Base-by-base conservation (phyloP, 2,113 vertebrate genomes). In the Pseudopipra pipra region DNA sequence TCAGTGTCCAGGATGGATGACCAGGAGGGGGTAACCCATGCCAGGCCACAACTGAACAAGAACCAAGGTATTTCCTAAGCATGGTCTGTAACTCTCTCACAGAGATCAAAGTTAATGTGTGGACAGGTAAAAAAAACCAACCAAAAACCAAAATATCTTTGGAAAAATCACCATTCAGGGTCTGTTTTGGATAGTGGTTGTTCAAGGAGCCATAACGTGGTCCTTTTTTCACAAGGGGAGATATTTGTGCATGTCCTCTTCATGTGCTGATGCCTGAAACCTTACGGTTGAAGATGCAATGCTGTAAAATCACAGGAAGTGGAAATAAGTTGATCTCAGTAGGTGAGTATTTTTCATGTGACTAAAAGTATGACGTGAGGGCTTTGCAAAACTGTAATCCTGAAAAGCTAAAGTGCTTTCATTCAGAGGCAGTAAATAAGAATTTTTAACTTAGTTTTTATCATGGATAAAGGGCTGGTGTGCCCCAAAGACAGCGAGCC, bases 271-370 rank as follows among this genome's bases (percentile, higher is more conserved):
- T 58, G 8, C 19, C 56, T n/a, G 44, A 70, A 56, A 65, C 22
- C 9, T 37, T 55, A n/a, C 1, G 2, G 39, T 58, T 3, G 4
- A 77, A 81, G 51, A 61, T 31, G 33, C 0, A 2, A 43, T 3
- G 1, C 59, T 37, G 16, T 66, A 58, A 66, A 84, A 77, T 63
- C 46, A 12, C 51, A 77, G 55, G 33, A 90, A 92, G 18, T 47
- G 24, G 46, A 63, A 88, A 62, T 21, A 39, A 74, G 75, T 49
- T 80, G 22, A 51, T 54, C 35, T 59, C 33, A 55, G 63, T 25
- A 65, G 7, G 20, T 41, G 71, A 30, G n/a, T 76, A 54, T 87
- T 73, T 76, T 85, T 81, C 61, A 75, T 13, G 44, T 18, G 3
- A 55, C 61, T 65, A 4, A 17, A 70, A 80, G 54, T 35, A 76